phyloP scores from a whole-genome alignment of 2,113 vertebrate species.

The Vidua macroura region DNA sequence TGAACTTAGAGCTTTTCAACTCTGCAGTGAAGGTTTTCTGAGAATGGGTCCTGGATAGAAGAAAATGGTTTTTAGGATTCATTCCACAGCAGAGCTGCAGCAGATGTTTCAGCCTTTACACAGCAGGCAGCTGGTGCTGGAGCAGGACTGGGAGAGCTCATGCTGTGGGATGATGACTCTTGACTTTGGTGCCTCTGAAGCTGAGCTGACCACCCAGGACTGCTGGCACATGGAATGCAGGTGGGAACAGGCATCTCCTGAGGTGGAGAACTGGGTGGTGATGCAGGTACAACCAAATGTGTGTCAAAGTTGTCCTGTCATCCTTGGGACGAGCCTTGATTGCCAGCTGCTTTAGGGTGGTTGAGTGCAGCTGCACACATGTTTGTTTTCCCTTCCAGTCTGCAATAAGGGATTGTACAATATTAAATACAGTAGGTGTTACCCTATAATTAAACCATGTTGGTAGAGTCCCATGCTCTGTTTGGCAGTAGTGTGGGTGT shows the following conservation, averaged over 20 bases:
- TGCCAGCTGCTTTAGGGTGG: not conserved
- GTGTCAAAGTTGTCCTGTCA: not conserved
- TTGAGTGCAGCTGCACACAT: not conserved
- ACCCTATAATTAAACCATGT: not conserved
- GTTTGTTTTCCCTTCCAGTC: not conserved
- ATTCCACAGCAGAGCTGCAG: not conserved
- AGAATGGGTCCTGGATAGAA: not conserved
- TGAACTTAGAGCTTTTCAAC: not conserved
- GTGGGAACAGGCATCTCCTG: not conserved
- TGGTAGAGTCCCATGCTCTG: not conserved
- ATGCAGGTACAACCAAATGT: accelerated
- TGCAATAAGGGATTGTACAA: not conserved
- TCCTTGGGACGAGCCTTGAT: not conserved
- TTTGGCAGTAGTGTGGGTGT: not conserved
- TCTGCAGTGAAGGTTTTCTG: not conserved
- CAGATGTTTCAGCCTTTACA: not conserved
- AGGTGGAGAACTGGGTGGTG: not conserved
- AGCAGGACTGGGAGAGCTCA: not conserved
- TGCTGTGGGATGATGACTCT: not conserved
- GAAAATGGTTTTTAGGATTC: not conserved
- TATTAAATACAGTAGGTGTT: not conserved
- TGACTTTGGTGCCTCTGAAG: not conserved
- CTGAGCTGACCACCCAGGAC: not conserved
- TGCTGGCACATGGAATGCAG: not conserved
- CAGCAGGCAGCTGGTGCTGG: not conserved